Base-by-base conservation (phyloP, 1,140 invertebrate species). In the Drosophila funebris region DNA sequence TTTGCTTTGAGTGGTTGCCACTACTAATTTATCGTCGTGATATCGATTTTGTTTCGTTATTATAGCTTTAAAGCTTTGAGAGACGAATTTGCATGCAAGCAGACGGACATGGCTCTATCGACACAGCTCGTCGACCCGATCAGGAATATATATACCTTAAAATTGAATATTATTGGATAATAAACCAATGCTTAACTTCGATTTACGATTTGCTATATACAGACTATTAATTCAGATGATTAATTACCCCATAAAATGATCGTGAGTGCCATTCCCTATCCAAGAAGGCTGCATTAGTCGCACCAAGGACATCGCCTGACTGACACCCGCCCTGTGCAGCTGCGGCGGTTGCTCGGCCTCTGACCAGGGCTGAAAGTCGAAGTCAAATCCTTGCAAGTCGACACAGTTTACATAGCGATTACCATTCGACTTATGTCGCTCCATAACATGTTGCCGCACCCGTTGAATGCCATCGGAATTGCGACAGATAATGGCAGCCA, bases 401-500 rank as follows among this genome's bases (percentile, higher is more conserved):
- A 36, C 91, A 80, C 96, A 97, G 50, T 94, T 92, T 7, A 95
- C 91, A 6, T 95, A 92, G 0, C 93, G 93, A 92, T 97, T 97
- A 1, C 92, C 92, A n/a, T 90, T 43, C 0, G 90, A 92, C 0
- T 94, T 78, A 0, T 93, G 93, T 48, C 93, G 92, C 46, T 90
- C 76, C 95, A 99, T 98, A 0, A 97, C 96, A 73, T 95, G 92
- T 5, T 94, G 93, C 81, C 98, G 98, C 3, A 97, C 94, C 13
- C 93, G 91, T 14, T 93, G 93, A 1, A 98, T 93, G 3, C 94
- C 93, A 73, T 96, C 96, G 0, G 96, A 89, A 92, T 97, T 99
- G 64, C 97, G 95, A 88, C 98, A 99, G 37, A 99, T 95, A 4
- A 99, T 93, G 33, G 95, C 93, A 0, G 97, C 96, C 11, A 99